phyloP scores from a whole-genome alignment of 2,113 vertebrate genomes.

The Canis aureus region DNA sequence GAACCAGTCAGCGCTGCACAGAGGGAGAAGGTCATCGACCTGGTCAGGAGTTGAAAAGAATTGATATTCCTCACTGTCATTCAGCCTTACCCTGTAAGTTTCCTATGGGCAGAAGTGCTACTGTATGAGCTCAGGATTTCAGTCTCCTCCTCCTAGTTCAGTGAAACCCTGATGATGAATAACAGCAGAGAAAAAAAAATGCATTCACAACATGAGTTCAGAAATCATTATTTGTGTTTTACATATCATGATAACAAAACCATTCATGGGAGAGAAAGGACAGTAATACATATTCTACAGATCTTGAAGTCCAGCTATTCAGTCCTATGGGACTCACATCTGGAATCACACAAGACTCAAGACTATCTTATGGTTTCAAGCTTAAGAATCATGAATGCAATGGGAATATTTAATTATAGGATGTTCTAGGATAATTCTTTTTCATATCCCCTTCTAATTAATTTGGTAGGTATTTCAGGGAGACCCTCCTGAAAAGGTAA shows the following conservation, averaged over 20 bases:
- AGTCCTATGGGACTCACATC: neutral
- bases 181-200: neutral
- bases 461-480: neutral
- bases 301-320: slow-evolving; percentile 14
- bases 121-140: neutral
- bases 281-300: neutral
- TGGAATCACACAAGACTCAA: slow-evolving; percentile 37
- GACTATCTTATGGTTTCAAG: neutral
- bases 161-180: neutral
- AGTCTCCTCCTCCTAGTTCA: neutral
- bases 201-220: neutral
- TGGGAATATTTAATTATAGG: neutral
- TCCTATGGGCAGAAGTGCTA: slow-evolving; percentile 50
- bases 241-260: neutral
- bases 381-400: neutral
- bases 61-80: slow-evolving; percentile 97
- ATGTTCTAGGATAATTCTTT: neutral
- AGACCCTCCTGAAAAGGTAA: neutral
- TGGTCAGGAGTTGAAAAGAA: slow-evolving; percentile 98
- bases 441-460: slow-evolving; percentile 32
- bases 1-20: slow-evolving; percentile 96
- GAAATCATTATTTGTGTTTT: neutral
- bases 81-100: slow-evolving; percentile 97
- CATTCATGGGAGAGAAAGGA: neutral
- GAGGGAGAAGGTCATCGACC: slow-evolving; percentile 97